These are phyloP conservation scores for Marmota flaviventris DNA, from an alignment of 2,113 vertebrate species.

Conservation along the genomic window DNA sequence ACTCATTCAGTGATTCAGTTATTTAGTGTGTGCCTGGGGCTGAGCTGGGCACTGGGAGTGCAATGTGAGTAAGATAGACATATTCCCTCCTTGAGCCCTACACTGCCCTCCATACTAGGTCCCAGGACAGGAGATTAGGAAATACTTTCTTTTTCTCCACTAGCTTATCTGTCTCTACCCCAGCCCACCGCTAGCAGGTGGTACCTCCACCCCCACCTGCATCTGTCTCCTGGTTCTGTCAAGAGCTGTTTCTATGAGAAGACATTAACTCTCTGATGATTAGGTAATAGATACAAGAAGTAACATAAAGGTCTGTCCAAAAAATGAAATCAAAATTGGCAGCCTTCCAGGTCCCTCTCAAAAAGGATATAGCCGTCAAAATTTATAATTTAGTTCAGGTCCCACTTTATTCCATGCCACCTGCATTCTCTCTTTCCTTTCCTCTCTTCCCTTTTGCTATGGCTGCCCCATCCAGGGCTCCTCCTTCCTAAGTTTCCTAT, in stretches of 20 bases:
- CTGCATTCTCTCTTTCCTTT: neutral
- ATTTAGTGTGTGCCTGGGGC: neutral
- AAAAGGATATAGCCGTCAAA: neutral
- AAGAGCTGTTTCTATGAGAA: conserved; percentile 37
- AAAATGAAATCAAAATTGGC: conserved; percentile 72
- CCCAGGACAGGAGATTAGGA: neutral
- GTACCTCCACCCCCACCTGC: neutral
- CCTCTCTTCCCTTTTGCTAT: neutral
- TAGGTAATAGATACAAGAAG: conserved; percentile 31
- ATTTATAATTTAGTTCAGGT: neutral
- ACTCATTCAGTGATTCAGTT: neutral
- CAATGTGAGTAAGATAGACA: neutral
- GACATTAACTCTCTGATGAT: neutral
- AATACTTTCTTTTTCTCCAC: neutral
- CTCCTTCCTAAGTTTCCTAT: neutral
- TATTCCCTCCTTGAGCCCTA: neutral
- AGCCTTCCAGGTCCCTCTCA: conserved; percentile 27
- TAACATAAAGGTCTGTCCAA: conserved; percentile 48
- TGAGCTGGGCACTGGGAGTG: neutral
- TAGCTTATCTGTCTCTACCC: neutral
- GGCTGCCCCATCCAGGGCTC: neutral
- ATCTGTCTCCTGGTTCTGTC: neutral
- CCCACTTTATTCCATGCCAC: neutral
- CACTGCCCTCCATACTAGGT: neutral
- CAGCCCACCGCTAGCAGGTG: neutral